phyloP scores from a whole-genome alignment of 2,888 invertebrate genomes.

The Coenonympha glycerion region DNA sequence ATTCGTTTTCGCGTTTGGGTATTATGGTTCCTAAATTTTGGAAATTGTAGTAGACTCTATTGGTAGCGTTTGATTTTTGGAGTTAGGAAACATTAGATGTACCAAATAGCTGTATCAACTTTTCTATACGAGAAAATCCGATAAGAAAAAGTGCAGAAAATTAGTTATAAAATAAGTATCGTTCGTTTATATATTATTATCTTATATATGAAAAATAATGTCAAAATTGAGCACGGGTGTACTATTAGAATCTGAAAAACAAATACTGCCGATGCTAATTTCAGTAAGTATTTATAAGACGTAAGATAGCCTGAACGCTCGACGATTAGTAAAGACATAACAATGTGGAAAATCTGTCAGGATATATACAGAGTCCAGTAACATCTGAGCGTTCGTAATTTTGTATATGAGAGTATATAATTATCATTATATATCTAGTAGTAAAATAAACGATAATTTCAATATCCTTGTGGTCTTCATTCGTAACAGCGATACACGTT shows the following conservation, averaged over 20 bases:
- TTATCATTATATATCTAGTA: constrained; percentile 36
- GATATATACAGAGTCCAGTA: constrained; percentile 29
- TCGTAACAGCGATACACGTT: constrained; percentile 70
- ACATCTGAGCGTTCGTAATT: constrained; percentile 49
- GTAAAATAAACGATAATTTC: constrained; percentile 52
- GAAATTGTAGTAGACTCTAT: constrained; percentile 76
- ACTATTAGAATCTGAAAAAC: constrained; percentile 68
- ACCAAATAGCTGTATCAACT: constrained; percentile 75
- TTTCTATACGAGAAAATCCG: constrained; percentile 70
- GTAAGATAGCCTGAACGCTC: constrained; percentile 51
- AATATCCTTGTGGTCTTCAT: constrained; percentile 76
- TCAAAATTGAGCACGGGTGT: constrained; percentile 71
- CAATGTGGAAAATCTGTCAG: constrained; percentile 27
- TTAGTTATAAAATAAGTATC: constrained; percentile 69
- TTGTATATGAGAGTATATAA: constrained; percentile 53
- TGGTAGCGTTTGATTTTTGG: constrained; percentile 72
- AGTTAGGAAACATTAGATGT: constrained; percentile 70
- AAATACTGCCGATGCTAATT: constrained; percentile 67
- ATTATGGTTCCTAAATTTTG: constrained; percentile 77
- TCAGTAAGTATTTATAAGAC: constrained; percentile 48
- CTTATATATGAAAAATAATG: constrained; percentile 45
- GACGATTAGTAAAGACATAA: constrained; percentile 26
- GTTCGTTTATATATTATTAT: constrained; percentile 57
- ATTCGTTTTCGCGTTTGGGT: constrained; percentile 74
- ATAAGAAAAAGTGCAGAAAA: constrained; percentile 64